Conservation (phyloP, 1,140 invertebrate genomes). For the Neelides sp. region DNA sequence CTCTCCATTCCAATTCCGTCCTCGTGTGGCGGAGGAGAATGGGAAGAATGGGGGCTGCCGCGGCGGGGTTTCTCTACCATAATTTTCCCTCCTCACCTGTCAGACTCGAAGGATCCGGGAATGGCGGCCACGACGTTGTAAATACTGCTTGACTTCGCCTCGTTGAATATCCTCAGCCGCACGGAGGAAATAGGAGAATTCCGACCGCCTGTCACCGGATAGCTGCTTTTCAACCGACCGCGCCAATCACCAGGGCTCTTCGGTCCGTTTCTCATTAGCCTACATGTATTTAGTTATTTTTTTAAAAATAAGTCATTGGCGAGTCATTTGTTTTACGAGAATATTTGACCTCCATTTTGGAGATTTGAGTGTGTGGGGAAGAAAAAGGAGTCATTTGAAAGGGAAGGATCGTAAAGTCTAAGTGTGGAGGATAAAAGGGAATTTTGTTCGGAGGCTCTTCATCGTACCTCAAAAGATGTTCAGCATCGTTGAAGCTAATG, state of each 20-base stretch:
- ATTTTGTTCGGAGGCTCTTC: neutral
- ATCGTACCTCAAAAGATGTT: conserved; percentile 29
- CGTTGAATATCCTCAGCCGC: conserved; percentile 31
- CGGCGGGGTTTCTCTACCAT: too few species aligned
- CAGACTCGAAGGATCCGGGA: conserved; percentile 35
- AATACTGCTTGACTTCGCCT: conserved; percentile 23
- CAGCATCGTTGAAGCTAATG: conserved; percentile 21
- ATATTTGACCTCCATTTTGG: too few species aligned
- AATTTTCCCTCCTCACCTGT: conserved; percentile 33
- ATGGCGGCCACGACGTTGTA: conserved; percentile 33
- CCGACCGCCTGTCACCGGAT: conserved; percentile 25
- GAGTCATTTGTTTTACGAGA: too few species aligned
- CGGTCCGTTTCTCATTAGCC: neutral
- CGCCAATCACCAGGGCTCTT: conserved; percentile 29
- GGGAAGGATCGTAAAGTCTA: too few species aligned
- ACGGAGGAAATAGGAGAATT: conserved; percentile 18
- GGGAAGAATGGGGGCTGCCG: too few species aligned
- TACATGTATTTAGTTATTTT: too few species aligned
- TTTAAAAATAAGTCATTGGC: too few species aligned
- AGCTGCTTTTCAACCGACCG: conserved; percentile 34
- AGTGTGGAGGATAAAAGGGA: neutral
- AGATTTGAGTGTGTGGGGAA: too few species aligned
- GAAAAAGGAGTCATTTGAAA: too few species aligned
- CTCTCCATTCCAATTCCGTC: too few species aligned
- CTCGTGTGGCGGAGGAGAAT: too few species aligned